A percentile compares a stretch with the other conserved stretches of the same genome.
These are phyloP conservation scores for Macrotus californicus DNA, from an alignment of 2,113 vertebrate species.

Conservation along the genomic window DNA sequence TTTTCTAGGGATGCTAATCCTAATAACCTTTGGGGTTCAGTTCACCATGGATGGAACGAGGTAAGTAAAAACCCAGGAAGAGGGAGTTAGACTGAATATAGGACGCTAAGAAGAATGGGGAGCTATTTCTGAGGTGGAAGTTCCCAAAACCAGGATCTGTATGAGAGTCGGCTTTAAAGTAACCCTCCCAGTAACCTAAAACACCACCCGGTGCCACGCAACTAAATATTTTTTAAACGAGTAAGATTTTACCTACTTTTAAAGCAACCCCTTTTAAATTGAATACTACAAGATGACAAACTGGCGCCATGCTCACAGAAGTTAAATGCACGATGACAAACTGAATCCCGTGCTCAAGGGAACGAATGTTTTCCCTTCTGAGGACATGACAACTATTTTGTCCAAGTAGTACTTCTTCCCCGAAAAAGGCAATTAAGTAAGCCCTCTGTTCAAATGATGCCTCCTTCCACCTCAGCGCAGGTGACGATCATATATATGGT, in stretches of 20 bases:
- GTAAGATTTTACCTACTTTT: not conserved
- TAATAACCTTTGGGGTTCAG: not conserved
- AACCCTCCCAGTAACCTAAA: not conserved
- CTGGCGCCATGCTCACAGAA: not conserved
- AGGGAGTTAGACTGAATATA: not conserved
- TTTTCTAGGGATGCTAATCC: not conserved
- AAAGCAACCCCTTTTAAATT: constrained; percentile 19
- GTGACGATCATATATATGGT: not conserved
- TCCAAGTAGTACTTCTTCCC: not conserved
- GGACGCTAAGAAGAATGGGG: not conserved
- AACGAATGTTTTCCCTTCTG: not conserved
- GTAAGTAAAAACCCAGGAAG: not conserved
- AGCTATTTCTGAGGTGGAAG: not conserved
- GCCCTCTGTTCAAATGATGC: not conserved
- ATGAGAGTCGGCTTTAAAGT: not conserved
- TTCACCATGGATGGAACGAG: not conserved
- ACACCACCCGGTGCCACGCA: not conserved
- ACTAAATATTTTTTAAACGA: not conserved
- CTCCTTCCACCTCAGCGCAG: not conserved
- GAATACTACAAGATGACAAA: not conserved
- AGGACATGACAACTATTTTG: not conserved
- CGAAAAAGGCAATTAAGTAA: not conserved
- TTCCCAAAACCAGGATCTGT: constrained; percentile 8
- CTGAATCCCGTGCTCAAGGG: not conserved
- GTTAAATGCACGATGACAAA: not conserved